Evolutionary conservation across 1,140 invertebrate genomes (phyloP), one percentile per base, ranked within the genome.

Genomic region (Aplysia californica): DNA sequence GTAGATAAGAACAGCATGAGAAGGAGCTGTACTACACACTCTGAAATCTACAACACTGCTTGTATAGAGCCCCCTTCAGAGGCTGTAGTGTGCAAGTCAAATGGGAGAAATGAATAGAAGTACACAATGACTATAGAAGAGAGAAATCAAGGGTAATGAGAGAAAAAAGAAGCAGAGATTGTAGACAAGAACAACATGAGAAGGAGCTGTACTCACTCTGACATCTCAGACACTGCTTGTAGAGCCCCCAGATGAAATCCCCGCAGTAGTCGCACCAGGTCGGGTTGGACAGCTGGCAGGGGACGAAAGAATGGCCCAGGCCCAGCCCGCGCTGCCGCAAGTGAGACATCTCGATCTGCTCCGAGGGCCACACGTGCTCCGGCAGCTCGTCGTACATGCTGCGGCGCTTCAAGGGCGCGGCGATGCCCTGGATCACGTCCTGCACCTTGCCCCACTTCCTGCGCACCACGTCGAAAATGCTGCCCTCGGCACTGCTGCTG

Each of bases 191-290:
- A n/a, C n/a, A n/a, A n/a, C n/a, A n/a, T n/a, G n/a, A n/a, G n/a
- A n/a, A n/a, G 50, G 59, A 66, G 5, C 38, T 38, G 23, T 80
- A 89, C 88, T 89, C 79, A 90, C 89, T 83, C 70, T 81, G 80
- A 80, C 90, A 90, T 67, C 85, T 83, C 23, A 88, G 80, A 76
- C 89, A 90, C 77, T 90, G 87, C 77, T 88, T 90, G 82, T 84
- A 87, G 20, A 91, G 79, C 36, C 90, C 90, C 90, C 90, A 91
- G 58, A 92, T 91, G 68, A 91, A 91, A 81, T 91, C 91, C 0
- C 89, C 90, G 82, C 91, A 92, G 66, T 90, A 87, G 78, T 92
- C 91, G 84, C 91, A 92, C 90, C 90, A 92, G 1, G 91, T 91
- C 3, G 91, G 90, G 76, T 90, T 87, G 33, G 83, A 84, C 70